Conservation (phyloP, 2,888 invertebrate genomes). For the Drosophila koepferae region DNA sequence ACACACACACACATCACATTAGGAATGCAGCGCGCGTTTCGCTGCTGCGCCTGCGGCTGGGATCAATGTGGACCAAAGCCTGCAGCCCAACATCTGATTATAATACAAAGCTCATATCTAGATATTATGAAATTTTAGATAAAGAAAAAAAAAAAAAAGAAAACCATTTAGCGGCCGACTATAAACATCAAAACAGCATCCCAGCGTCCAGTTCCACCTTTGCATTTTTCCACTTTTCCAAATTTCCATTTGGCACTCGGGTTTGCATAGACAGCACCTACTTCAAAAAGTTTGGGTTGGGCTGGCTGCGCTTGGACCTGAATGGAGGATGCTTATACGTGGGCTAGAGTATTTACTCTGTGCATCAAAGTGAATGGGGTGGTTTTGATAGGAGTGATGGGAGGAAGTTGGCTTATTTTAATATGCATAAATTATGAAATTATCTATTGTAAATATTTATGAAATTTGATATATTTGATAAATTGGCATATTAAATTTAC, state of each 20-base stretch:
- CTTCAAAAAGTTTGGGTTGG: slow-evolving; percentile 68
- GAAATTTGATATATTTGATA: not conserved
- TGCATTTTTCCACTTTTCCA: slow-evolving; percentile 32
- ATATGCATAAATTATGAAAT: not conserved
- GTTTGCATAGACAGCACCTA: slow-evolving; percentile 75
- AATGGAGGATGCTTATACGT: slow-evolving; percentile 44
- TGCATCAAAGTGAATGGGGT: not conserved
- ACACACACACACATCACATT: slow-evolving; percentile 27
- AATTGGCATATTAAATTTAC: not conserved
- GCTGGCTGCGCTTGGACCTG: slow-evolving; percentile 22
- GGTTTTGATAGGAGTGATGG: not conserved
- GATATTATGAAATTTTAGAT: slow-evolving; percentile 66
- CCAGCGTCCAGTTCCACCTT: slow-evolving; percentile 30
- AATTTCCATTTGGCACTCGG: slow-evolving; percentile 30
- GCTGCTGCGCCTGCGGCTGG: slow-evolving; percentile 20
- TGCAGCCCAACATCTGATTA: slow-evolving; percentile 34
- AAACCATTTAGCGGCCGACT: slow-evolving; percentile 38
- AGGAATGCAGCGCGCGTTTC: slow-evolving; percentile 49
- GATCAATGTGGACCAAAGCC: slow-evolving; percentile 10
- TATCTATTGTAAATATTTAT: not conserved
- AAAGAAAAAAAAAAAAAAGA: slow-evolving; percentile 2
- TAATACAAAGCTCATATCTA: slow-evolving; percentile 78
- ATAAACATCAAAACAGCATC: slow-evolving; percentile 48
- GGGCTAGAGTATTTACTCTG: slow-evolving; percentile 23
- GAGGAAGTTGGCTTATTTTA: not conserved